These are phyloP conservation scores for Sebastes elongatus DNA, from an alignment of 2,797 vertebrate species.

Conservation along the genomic window DNA sequence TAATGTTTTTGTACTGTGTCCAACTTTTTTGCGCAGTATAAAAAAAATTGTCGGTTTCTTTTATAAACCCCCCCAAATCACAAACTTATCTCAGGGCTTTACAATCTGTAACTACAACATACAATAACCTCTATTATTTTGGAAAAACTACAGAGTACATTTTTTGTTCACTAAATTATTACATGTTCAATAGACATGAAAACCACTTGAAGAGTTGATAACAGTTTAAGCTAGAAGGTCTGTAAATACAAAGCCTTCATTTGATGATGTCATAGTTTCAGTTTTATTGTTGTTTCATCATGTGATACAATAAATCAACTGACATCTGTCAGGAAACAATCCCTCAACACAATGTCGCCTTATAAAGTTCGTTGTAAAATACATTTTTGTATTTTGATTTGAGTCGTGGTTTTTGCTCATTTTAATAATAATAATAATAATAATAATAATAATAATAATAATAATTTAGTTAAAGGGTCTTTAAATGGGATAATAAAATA, in stretches of 20 bases:
- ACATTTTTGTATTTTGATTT: no score
- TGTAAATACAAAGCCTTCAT: not conserved
- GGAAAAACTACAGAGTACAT: not conserved
- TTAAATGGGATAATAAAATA: not conserved
- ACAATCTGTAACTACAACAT: fast-evolving
- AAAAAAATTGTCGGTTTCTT: not conserved
- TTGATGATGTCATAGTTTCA: not conserved
- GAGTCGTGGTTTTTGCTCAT: no score
- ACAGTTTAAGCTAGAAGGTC: not conserved
- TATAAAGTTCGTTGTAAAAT: fast-evolving
- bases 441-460: no score
- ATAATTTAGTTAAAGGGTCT: not conserved
- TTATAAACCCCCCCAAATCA: not conserved
- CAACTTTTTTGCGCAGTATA: not conserved
- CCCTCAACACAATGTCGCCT: no score
- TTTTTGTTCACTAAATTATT: not conserved
- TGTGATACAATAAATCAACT: not conserved
- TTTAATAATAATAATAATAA: no score
- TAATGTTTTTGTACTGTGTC: not conserved
- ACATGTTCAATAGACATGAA: not conserved
- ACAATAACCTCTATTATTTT: not conserved
- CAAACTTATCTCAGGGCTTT: not conserved
- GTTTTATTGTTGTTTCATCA: not conserved
- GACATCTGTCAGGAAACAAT: not conserved
- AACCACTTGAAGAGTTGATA: not conserved